These are phyloP conservation scores for Gryon sp. DNA, from an alignment of 1,140 invertebrate species.

Conservation along the genomic window DNA sequence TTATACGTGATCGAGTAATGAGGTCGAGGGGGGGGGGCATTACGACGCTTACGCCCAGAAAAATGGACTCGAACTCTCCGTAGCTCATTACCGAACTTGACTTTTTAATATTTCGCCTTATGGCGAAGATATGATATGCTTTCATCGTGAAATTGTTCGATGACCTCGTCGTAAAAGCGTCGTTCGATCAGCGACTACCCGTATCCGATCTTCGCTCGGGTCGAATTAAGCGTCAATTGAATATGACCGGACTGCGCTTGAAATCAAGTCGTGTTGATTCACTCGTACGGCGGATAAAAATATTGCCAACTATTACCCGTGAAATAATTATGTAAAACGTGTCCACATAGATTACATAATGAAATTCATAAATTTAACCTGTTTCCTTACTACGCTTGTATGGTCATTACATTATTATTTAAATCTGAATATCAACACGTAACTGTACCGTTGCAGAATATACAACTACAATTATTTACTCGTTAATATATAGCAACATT, in stretches of 20 bases:
- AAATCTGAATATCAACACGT: too few relatives aligned
- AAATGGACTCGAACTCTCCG: slow-evolving; percentile 3
- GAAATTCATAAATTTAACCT: too few relatives aligned
- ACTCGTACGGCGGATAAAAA: not conserved
- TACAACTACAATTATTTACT: too few relatives aligned
- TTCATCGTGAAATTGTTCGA: slow-evolving; percentile 71
- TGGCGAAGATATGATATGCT: slow-evolving; percentile 67
- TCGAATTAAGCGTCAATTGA: slow-evolving; percentile 36
- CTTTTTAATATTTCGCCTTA: slow-evolving; percentile 69
- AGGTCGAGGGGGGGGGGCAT: slow-evolving; percentile 55
- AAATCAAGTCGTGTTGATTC: slow-evolving; percentile 15
- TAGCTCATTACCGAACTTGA: slow-evolving; percentile 48
- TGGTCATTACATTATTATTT: too few relatives aligned
- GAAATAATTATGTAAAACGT: too few relatives aligned
- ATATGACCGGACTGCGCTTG: not conserved
- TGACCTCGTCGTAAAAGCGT: slow-evolving; percentile 70
- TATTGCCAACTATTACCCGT: not conserved
- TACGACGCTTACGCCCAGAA: slow-evolving; percentile 27
- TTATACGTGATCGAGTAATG: slow-evolving; percentile 59
- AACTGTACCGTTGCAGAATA: too few relatives aligned
- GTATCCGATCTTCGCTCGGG: slow-evolving; percentile 9
- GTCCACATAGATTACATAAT: too few relatives aligned
- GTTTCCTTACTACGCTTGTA: too few relatives aligned
- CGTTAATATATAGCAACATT: too few relatives aligned
- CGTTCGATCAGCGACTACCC: slow-evolving; percentile 41